Base-by-base conservation (phyloP, 2,888 invertebrate species). In the Eudasyphora cyanicolor region DNA sequence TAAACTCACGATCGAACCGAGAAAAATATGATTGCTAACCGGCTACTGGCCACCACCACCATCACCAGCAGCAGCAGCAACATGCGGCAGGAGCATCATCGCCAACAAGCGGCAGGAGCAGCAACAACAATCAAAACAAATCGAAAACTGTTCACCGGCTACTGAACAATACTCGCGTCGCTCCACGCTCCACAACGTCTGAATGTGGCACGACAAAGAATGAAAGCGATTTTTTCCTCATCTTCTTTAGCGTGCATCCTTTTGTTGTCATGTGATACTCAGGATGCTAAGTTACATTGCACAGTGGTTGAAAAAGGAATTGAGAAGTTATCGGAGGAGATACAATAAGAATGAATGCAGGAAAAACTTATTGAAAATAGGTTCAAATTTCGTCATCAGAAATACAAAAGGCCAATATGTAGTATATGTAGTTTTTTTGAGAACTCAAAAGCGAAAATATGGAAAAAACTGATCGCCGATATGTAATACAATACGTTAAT, bases 1-100 rank as follows among this genome's bases (percentile, higher is more conserved):
- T 91, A 89, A 84, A 89, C 91, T 92, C 92, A 92, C 91, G 90
- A 90, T 89, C 89, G 86, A 87, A 85, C 86, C 85, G 82, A 88
- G 87, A 17, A 87, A 88, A 88, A 87, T 88, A 88, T 88, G 87
- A 88, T 88, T 88, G 86, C 87, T 86, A 82, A 85, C 80, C 85
- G 78, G 86, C 86, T 86, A 84, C 87, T 85, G 86, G 85, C 86
- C 87, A 85, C 35, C 12, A 57, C 45, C 45, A 24, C n/a, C 35
- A 45, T 14, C 29, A 64, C 74, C 83, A 6, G 10, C 17, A 14
- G n/a, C 67, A 60, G 35, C 77, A 60, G 7, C 54, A 71, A 4
- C 51, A 32, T n/a, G 6, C 45, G 1, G 2, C 29, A n/a, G 24
- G 10, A 38, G 17, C 17, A 38, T 10, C 54, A 54, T 54, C 54